Evolutionary conservation across 2,888 invertebrate genomes (phyloP), one percentile per base, ranked within the genome.

Genomic region (Athetis lepigone): DNA sequence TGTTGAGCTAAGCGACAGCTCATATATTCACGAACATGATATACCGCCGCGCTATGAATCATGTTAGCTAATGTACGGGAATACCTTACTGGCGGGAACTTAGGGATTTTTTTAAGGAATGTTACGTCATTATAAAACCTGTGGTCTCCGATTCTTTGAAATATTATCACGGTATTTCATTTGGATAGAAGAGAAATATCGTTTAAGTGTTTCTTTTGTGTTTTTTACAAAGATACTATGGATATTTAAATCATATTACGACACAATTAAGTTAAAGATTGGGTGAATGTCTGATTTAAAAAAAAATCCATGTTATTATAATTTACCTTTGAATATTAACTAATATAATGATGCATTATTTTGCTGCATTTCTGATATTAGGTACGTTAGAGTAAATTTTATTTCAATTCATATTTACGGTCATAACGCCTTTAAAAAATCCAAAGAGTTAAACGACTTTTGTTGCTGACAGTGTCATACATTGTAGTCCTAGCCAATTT

Each of bases 31-130:
- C 23, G 36, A 46, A 56, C 42, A n/a, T 70, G 55, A 77, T 75
- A 65, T 75, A 78, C 75, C 6, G 62, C 45, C 8, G 29, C n/a
- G 65, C 65, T 45, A 78, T 77, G 78, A 78, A 66, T 77, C 75
- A 75, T 66, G 43, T 45, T 57, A 57, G 46, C 51, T 77, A 78
- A 75, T 74, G 75, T 59, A 46, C 33, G 33, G 8, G 66, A 71
- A 74, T 62, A 74, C 62, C 43, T 55, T 57, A 68, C 70, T 65
- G 65, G 60, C 40, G 7, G 36, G 29, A 37, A 29, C 23, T 46
- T 33, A 18, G 19, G 16, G 49, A 43, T 39, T 50, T 43, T 46
- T 50, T 54, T 29, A 63, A 27, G 27, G 18, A 8, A 46, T 45
- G 13, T 47, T 54, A 43, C 23, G 29, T 18, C 46, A 61, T 66